Evolutionary conservation across 2,888 invertebrate genomes (phyloP).

Genomic region (Chymomyza procnemis): DNA sequence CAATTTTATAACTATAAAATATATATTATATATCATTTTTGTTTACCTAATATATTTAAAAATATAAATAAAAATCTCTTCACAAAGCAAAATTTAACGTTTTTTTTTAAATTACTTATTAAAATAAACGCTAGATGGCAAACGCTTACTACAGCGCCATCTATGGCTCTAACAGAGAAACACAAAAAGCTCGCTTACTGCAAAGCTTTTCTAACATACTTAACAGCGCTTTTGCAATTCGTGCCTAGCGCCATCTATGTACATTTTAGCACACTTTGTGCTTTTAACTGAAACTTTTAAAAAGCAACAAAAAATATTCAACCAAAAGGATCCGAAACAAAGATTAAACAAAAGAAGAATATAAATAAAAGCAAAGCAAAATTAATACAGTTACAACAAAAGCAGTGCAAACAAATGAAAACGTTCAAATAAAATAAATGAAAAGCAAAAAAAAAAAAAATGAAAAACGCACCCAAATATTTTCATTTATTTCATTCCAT

Average conservation of each 20-base stretch:
- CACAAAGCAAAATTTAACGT: background rate
- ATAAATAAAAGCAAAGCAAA: background rate
- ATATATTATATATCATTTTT: too few species aligned
- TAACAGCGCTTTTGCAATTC: background rate
- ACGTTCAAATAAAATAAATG: too few species aligned
- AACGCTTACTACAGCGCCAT: background rate
- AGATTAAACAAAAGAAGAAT: background rate
- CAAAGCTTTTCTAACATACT: background rate
- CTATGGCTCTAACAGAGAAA: background rate
- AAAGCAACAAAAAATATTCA: too few species aligned
- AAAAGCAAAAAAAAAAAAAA: constrained; percentile 13
- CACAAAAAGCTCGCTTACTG: background rate
- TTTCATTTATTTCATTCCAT: constrained; percentile 69
- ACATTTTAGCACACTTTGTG: background rate
- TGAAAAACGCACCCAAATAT: constrained; percentile 77
- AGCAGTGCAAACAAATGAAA: background rate
- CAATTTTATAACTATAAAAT: too few species aligned
- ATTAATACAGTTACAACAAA: constrained; percentile 18
- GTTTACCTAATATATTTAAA: too few species aligned
- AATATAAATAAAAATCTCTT: too few species aligned
- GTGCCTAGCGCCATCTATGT: background rate
- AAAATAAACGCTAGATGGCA: background rate
- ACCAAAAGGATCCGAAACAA: constrained; percentile 29
- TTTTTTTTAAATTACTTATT: background rate
- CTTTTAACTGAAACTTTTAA: constrained; percentile 15